Base-by-base conservation (phyloP, 2,888 invertebrate species). In the Syrphus vitripennis region DNA sequence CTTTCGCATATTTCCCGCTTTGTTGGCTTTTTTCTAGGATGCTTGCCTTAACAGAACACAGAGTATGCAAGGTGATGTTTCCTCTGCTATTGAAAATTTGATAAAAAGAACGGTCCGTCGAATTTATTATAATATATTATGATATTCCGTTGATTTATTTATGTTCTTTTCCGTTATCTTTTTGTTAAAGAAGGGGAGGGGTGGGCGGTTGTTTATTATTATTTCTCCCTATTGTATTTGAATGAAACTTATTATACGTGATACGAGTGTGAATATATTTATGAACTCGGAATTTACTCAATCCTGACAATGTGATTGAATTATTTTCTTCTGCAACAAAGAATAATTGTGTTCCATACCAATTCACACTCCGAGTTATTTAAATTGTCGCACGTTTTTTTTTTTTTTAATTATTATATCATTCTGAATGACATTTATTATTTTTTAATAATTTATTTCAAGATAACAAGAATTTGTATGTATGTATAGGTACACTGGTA, bases 51-150 rank as follows among this genome's bases (percentile, higher is more conserved):
- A n/a, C n/a, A n/a, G n/a, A n/a, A n/a, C n/a, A n/a, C 14, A 21
- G 71, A 77, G 34, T 83, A 67, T 76, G 82, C 65, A 59, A 71
- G 59, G 61, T 50, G 57, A 57, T 72, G 55, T n/a, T n/a, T n/a
- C 63, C 6, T 48, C 1, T 40, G 29, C 19, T 59, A 40, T 12
- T 14, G 16, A 40, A 53, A 48, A 59, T 40, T 82, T 81, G 55
- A 63, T 70, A 82, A 82, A 82, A n/a, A 16, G 72, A 77, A 77
- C 77, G 77, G 77, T 59, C 77, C 77, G 72, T 67, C 59, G 72
- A 83, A 83, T 83, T 77, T 77, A 83, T 83, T 72, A 69, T 72
- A 77, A n/a, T n/a, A n/a, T n/a, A n/a, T n/a, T n/a, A n/a, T n/a
- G n/a, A n/a, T 69, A 77, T 83, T 82, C 65, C 71, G 65, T 48